Conservation (phyloP, 1,140 invertebrate genomes). For the Chelonus insularis region DNA sequence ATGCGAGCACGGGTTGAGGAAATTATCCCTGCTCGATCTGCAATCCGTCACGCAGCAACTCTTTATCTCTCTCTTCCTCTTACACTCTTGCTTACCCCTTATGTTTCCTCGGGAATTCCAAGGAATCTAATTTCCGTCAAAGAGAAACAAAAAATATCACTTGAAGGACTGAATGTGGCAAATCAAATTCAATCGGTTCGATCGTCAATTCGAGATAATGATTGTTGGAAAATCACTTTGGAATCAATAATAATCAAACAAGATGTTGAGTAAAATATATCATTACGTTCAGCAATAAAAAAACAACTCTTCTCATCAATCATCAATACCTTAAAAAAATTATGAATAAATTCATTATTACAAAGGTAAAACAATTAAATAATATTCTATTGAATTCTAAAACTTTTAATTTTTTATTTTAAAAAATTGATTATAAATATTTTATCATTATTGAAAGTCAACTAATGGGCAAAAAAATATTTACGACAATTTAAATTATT, state of each 20-base stretch:
- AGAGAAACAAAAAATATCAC: neutral
- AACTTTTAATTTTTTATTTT: too few relatives aligned
- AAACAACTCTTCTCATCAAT: too few relatives aligned
- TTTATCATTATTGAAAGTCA: too few relatives aligned
- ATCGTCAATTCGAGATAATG: slow-evolving; percentile 8
- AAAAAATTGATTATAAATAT: too few relatives aligned
- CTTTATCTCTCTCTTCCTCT: neutral
- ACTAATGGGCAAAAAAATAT: too few relatives aligned
- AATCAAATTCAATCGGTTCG: slow-evolving; percentile 7
- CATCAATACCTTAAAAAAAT: too few relatives aligned
- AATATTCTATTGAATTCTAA: too few relatives aligned
- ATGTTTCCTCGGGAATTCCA: slow-evolving; percentile 8
- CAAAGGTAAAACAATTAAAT: too few relatives aligned
- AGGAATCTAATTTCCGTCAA: slow-evolving; percentile 18
- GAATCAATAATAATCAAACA: neutral
- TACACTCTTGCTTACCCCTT: slow-evolving; percentile 3
- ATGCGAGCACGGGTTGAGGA: slow-evolving; percentile 10
- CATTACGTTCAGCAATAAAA: too few relatives aligned
- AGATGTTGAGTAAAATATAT: slow-evolving; percentile 9
- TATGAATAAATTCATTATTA: too few relatives aligned
- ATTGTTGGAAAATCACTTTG: slow-evolving; percentile 1
- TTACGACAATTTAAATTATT: too few relatives aligned
- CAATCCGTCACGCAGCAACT: slow-evolving; percentile 15
- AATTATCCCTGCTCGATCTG: slow-evolving; percentile 19
- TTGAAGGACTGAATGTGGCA: slow-evolving; percentile 8